Base-by-base conservation (phyloP, 1,140 invertebrate genomes). In the Parasteatoda tepidariorum region DNA sequence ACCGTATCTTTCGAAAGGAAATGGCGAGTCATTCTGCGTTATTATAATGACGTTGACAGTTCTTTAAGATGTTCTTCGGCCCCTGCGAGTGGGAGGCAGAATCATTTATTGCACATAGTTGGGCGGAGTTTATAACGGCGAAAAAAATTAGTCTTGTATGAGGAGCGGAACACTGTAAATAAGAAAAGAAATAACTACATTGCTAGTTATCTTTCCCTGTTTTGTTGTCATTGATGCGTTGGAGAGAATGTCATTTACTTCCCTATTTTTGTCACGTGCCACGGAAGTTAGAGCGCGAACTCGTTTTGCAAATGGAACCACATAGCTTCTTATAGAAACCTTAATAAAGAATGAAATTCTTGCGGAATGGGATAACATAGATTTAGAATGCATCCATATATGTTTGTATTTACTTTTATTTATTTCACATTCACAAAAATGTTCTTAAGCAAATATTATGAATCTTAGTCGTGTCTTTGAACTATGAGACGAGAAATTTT, bases 161-260 rank as follows among this genome's bases (percentile, higher is more conserved):
- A 24, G 66, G 18, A 48, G 34, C 18, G 18, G 26, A 9, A 68
- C 26, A 68, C 24, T 38, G 41, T 68, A 22, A 26, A 9, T 15
- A 18, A 66, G 22, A 38, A 38, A 67, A 33, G 11, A 22, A 68
- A 15, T 15, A 68, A 38, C 11, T 24, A 41, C 38, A 68, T 68
- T 34, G n/a, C 66, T 1, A 68, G 66, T 68, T 68, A 68, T 68
- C 66, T 38, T 6, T n/a, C n/a, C 38, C 15, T 68, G 33, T 34
- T 68, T 26, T 68, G 66, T 13, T 28, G 33, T 68, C 66, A 18
- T 34, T 38, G 33, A 68, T 68, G 66, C 22, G 41, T 41, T 68
- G 66, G 41, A 38, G 66, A 68, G 41, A 68, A 68, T 68, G 33
- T 41, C 66, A 22, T 68, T 68, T 68, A 22, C 34, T 28, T 26